Conservation (phyloP, 1,140 invertebrate genomes). For the Drosophila punjabiensis region DNA sequence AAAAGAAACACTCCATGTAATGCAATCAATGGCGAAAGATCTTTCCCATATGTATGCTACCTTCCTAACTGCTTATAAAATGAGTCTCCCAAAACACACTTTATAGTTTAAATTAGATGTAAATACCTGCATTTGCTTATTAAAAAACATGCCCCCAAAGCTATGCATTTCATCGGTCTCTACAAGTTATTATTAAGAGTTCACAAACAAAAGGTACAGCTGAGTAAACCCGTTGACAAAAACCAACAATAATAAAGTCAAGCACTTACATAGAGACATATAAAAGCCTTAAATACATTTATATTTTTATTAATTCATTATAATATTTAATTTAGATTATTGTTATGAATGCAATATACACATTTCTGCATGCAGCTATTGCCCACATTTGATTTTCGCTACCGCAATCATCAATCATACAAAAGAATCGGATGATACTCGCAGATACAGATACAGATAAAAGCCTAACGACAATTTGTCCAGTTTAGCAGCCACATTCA, state of each 20-base stretch:
- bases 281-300: slow-evolving; percentile 41
- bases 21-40: slow-evolving; percentile 4
- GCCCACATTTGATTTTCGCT: slow-evolving; percentile 42
- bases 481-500: slow-evolving; percentile 17
- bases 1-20: neutral
- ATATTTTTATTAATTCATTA: slow-evolving; percentile 50
- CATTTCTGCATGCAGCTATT: slow-evolving; percentile 27
- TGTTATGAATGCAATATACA: slow-evolving; percentile 64
- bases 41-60: slow-evolving; percentile 4
- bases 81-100: neutral
- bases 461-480: slow-evolving; percentile 69
- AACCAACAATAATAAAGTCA: neutral
- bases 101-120: slow-evolving; percentile 2
- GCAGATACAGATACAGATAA: slow-evolving; percentile 25
- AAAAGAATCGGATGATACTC: slow-evolving; percentile 52
- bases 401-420: slow-evolving; percentile 37
- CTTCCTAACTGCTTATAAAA: neutral
- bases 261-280: neutral
- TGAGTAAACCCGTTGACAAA: neutral
- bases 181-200: neutral
- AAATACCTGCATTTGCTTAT: too few relatives aligned
- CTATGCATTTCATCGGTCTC: neutral
- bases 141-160: too few relatives aligned
- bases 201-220: neutral
- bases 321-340: slow-evolving; percentile 57